Evolutionary conservation across 2,797 vertebrate species (phyloP).

Genomic region (Triplophysa yarkandensis): DNA sequence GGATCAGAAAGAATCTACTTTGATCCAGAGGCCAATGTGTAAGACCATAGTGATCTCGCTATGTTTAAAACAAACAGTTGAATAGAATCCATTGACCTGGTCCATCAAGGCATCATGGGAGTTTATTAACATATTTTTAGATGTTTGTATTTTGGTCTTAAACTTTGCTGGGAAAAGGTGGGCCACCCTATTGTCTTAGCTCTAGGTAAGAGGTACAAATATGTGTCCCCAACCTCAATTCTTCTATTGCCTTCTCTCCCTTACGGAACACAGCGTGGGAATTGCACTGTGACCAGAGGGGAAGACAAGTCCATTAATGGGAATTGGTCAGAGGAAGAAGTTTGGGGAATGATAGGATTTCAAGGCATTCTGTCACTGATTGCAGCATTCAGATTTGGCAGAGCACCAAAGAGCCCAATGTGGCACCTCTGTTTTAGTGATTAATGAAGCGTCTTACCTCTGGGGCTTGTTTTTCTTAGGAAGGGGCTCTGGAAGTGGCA

Average conservation of each 20-base stretch:
- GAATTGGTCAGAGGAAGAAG: slow-evolving; percentile 22
- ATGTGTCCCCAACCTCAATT: slow-evolving; percentile 25
- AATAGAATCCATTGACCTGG: slow-evolving; percentile 10
- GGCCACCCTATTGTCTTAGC: slow-evolving; percentile 70
- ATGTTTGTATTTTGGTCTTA: slow-evolving; percentile 40
- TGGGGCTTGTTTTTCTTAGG: slow-evolving; percentile 59
- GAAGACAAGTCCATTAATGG: slow-evolving; percentile 45
- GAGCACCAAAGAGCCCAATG: slow-evolving; percentile 47
- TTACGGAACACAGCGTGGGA: slow-evolving; percentile 63
- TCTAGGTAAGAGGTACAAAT: slow-evolving; percentile 66
- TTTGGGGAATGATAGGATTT: slow-evolving; percentile 53
- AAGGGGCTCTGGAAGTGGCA: slow-evolving; percentile 56
- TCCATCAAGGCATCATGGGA: neutral
- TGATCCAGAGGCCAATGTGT: slow-evolving; percentile 24
- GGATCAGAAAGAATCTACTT: slow-evolving; percentile 30
- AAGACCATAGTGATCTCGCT: neutral
- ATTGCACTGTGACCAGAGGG: slow-evolving; percentile 50
- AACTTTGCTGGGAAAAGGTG: slow-evolving; percentile 55
- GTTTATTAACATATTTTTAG: slow-evolving; percentile 15
- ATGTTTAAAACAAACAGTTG: slow-evolving; percentile 36
- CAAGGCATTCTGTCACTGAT: slow-evolving; percentile 55
- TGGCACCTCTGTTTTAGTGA: slow-evolving; percentile 55
- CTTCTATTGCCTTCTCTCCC: slow-evolving; percentile 59
- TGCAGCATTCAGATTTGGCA: slow-evolving; percentile 54
- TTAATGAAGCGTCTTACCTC: slow-evolving; percentile 59